These are phyloP conservation scores for Setipinna tenuifilis DNA, from an alignment of 2,797 vertebrate genomes.

Conservation along the genomic window DNA sequence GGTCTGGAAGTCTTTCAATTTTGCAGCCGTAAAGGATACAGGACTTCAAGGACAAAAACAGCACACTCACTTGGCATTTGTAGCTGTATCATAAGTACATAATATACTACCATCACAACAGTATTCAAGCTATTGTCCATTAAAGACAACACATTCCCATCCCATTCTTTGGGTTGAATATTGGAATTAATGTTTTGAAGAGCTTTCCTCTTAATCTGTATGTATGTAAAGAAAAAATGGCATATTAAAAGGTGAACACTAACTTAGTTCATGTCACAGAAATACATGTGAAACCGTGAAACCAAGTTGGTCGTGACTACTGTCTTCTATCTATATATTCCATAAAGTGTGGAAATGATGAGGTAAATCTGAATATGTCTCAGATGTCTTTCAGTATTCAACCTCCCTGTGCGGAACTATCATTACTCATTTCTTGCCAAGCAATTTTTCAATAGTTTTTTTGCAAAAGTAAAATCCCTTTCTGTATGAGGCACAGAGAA, in stretches of 20 bases:
- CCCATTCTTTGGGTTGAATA: too few species aligned
- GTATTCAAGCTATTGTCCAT: too few species aligned
- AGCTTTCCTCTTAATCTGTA: too few species aligned
- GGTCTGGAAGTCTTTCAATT: neutral
- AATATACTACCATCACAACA: neutral
- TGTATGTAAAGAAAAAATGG: neutral
- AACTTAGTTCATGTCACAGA: neutral
- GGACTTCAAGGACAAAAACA: neutral
- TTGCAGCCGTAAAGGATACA: neutral
- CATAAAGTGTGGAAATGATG: neutral
- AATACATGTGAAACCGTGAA: neutral
- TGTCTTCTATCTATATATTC: neutral
- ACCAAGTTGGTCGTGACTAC: neutral
- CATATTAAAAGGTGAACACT: neutral
- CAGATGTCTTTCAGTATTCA: neutral
- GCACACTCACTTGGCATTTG: neutral
- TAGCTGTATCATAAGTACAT: neutral
- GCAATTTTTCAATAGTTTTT: neutral
- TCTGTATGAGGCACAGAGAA: neutral
- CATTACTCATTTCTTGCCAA: neutral
- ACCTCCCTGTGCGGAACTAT: neutral
- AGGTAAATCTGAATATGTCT: neutral
- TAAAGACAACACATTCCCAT: too few species aligned
- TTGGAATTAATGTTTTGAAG: too few species aligned
- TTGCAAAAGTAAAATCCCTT: neutral